phyloP scores from a whole-genome alignment of 2,888 invertebrate species.

The Minunthozetes semirufus region DNA sequence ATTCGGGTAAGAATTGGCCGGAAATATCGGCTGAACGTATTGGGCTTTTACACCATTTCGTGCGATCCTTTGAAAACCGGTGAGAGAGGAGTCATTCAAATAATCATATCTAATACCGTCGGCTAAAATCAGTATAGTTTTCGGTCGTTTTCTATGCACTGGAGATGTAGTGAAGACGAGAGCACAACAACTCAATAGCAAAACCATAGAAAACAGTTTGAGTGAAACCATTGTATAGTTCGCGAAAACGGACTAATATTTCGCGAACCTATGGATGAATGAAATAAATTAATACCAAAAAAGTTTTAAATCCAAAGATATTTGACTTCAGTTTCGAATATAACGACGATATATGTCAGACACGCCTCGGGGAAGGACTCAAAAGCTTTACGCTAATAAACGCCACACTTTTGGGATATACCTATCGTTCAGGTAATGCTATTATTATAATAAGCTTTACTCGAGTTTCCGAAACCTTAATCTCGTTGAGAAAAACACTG shows the following conservation, averaged over 20 bases:
- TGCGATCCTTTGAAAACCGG: slow-evolving; percentile 39
- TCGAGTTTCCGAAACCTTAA: background rate
- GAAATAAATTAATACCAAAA: slow-evolving; percentile 25
- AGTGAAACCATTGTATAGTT: slow-evolving; percentile 14
- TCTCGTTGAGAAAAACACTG: background rate
- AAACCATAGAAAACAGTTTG: background rate
- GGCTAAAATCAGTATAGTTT: slow-evolving; percentile 32
- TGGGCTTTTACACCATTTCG: slow-evolving; percentile 41
- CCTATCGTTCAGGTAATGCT: background rate
- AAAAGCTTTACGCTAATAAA: background rate
- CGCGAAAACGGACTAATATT: background rate
- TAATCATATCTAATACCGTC: slow-evolving; percentile 38
- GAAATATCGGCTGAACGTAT: slow-evolving; percentile 41
- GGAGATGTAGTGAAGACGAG: background rate
- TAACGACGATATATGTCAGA: slow-evolving; percentile 20
- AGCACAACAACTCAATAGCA: background rate
- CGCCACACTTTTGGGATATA: slow-evolving; percentile 10
- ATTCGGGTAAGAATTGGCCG: slow-evolving; percentile 42
- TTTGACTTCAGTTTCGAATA: background rate
- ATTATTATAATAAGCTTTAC: background rate
- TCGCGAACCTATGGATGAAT: background rate
- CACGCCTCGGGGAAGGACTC: slow-evolving; percentile 30
- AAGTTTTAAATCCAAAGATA: background rate
- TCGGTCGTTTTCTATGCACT: background rate
- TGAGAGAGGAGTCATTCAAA: slow-evolving; percentile 11